phyloP scores from a whole-genome alignment of 2,113 vertebrate species.

The Synodontis membranacea region DNA sequence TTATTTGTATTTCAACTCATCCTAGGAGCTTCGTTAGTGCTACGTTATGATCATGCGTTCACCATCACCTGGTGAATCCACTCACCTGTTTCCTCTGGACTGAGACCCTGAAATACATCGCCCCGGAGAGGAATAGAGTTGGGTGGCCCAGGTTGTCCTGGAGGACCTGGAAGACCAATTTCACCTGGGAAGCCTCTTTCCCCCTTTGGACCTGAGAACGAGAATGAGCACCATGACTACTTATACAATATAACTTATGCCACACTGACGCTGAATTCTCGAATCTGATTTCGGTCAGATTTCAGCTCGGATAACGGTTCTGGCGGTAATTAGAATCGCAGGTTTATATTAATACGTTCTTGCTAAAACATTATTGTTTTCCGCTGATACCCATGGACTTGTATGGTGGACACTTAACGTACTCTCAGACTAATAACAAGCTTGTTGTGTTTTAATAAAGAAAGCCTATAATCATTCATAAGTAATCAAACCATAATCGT shows the following conservation, averaged over 20 bases:
- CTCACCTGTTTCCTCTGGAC: conserved; percentile 41
- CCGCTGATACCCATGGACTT: not conserved
- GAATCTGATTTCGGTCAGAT: not conserved
- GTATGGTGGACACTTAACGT: not conserved
- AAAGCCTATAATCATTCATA: not conserved
- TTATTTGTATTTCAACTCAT: not conserved
- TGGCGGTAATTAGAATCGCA: not conserved
- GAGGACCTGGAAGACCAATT: conserved; percentile 53
- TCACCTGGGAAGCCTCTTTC: conserved; percentile 59
- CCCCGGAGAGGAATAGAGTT: conserved; percentile 59
- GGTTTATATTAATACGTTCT: not conserved
- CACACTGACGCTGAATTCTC: not conserved
- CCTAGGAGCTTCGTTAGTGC: not conserved
- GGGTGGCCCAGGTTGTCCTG: conserved; percentile 67
- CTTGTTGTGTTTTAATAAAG: not conserved
- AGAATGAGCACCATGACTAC: not conserved
- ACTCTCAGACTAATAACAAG: not conserved
- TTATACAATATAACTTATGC: not conserved
- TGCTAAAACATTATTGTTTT: not conserved
- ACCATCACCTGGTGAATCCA: conserved; percentile 60
- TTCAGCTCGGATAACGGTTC: not conserved
- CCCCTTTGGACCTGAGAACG: conserved; percentile 62
- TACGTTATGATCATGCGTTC: not conserved
- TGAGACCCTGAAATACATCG: conserved; percentile 45
- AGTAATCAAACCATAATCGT: too few species aligned